phyloP scores from a whole-genome alignment of 2,888 invertebrate species.

The Campopleginae sp. region DNA sequence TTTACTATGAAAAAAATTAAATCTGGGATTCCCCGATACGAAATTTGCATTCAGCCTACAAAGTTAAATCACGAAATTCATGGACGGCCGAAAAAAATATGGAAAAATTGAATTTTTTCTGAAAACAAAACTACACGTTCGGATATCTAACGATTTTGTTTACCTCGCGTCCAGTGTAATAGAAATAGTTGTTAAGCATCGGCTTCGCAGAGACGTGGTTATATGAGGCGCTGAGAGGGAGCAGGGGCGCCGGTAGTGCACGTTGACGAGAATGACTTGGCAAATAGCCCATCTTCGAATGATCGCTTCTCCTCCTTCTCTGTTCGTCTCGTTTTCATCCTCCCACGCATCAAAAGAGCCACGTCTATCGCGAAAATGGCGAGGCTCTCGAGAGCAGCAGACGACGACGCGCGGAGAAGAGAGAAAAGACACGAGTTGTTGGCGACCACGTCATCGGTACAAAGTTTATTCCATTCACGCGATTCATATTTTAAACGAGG shows the following conservation, averaged over 20 bases:
- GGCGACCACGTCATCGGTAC: conserved; percentile 56
- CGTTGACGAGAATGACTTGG: conserved; percentile 66
- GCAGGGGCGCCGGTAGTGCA: conserved; percentile 15
- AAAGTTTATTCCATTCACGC: conserved; percentile 46
- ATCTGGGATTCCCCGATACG: neutral
- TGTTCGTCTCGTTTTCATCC: conserved; percentile 8
- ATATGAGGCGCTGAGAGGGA: conserved; percentile 5
- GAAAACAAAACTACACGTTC: neutral
- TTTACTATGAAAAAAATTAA: neutral
- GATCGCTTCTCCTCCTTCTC: neutral
- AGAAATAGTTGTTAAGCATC: neutral
- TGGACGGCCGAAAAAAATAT: neutral
- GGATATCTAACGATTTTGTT: conserved; percentile 2
- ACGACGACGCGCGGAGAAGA: neutral
- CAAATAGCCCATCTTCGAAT: conserved; percentile 60
- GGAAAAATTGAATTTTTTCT: neutral
- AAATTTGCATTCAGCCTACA: neutral
- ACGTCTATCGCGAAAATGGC: conserved; percentile 46
- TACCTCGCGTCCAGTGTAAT: neutral
- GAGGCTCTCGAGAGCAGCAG: neutral
- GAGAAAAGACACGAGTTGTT: conserved; percentile 24
- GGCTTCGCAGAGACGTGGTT: too few relatives aligned
- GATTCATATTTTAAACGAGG: conserved; percentile 8
- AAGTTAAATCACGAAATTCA: neutral
- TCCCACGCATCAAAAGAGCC: conserved; percentile 31